Percentiles rank a stretch among this genome's conserved stretches.
phyloP scores from a whole-genome alignment of 2,888 invertebrate species.

The Rhabditophanes sp. region DNA sequence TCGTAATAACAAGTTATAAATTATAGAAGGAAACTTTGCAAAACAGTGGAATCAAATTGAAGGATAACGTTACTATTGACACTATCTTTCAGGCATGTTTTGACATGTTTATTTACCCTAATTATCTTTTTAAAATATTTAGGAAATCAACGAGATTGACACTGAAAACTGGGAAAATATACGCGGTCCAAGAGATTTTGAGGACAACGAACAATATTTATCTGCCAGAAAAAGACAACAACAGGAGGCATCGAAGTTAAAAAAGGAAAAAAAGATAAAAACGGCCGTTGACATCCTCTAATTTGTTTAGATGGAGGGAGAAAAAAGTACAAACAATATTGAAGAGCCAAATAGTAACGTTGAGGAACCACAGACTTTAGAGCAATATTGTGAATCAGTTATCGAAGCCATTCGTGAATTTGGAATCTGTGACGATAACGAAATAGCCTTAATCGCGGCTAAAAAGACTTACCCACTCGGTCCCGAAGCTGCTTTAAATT shows the following conservation, averaged over 20 bases:
- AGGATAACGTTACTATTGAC: slow-evolving; percentile 27
- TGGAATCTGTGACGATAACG: too few species aligned
- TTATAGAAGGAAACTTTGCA: slow-evolving; percentile 16
- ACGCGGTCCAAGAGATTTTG: slow-evolving; percentile 37
- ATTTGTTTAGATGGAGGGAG: too few species aligned
- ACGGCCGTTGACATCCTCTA: too few species aligned
- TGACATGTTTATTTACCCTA: slow-evolving; percentile 1
- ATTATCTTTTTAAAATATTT: slow-evolving; percentile 2
- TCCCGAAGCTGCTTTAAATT: slow-evolving; percentile 25
- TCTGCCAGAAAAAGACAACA: slow-evolving; percentile 9
- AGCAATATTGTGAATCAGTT: too few species aligned
- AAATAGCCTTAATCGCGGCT: too few species aligned
- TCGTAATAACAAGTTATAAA: slow-evolving; percentile 6
- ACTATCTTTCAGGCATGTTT: slow-evolving; percentile 22
- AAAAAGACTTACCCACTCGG: too few species aligned
- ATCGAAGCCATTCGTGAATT: too few species aligned
- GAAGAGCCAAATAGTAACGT: too few species aligned
- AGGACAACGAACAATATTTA: slow-evolving; percentile 27
- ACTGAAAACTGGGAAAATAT: slow-evolving; percentile 40
- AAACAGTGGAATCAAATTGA: slow-evolving; percentile 20
- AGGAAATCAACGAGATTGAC: slow-evolving; percentile 30
- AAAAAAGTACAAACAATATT: too few species aligned
- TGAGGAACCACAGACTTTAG: too few species aligned
- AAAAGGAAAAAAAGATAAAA: too few species aligned
- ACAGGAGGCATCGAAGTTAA: slow-evolving; percentile 8